Percentiles rank a stretch among this genome's conserved stretches.
Evolutionary conservation across 2,888 invertebrate genomes (phyloP).

Genomic region (Agonopterix heracliana): DNA sequence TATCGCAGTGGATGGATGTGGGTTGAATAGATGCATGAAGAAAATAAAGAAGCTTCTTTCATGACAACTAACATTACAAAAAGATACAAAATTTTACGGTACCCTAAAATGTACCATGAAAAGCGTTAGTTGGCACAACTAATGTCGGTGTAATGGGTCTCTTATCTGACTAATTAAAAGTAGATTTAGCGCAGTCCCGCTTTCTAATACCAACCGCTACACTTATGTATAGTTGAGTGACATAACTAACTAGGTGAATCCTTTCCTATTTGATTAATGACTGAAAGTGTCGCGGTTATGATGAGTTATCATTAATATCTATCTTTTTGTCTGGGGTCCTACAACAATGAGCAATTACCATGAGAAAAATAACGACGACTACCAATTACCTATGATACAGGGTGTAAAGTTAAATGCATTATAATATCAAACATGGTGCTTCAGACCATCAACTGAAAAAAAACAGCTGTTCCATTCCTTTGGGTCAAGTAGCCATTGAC

Average conservation of each 20-base stretch:
- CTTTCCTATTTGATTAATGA: constrained; percentile 50
- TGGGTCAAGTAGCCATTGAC: too few relatives aligned
- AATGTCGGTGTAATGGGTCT: constrained; percentile 66
- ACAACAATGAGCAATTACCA: too few relatives aligned
- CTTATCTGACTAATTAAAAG: constrained; percentile 74
- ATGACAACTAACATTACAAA: too few relatives aligned
- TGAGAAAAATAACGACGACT: too few relatives aligned
- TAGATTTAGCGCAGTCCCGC: constrained; percentile 59
- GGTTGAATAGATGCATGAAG: too few relatives aligned
- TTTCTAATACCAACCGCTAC: constrained; percentile 49
- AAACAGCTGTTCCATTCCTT: too few relatives aligned
- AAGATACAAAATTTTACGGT: constrained; percentile 8
- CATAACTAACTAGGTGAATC: constrained; percentile 52
- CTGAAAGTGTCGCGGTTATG: constrained; percentile 27
- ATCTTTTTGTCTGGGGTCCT: neutral
- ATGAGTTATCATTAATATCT: constrained; percentile 21
- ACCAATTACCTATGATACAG: too few relatives aligned
- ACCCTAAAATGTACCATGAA: constrained; percentile 44
- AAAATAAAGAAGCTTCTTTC: too few relatives aligned
- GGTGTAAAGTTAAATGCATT: too few relatives aligned
- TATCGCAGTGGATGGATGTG: too few relatives aligned
- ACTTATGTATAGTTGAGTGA: constrained; percentile 31
- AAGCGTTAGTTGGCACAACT: constrained; percentile 60
- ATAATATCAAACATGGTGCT: too few relatives aligned
- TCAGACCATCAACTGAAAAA: too few relatives aligned